Base-by-base conservation (phyloP, 2,797 vertebrate species). In the Carduelis carduelis region DNA sequence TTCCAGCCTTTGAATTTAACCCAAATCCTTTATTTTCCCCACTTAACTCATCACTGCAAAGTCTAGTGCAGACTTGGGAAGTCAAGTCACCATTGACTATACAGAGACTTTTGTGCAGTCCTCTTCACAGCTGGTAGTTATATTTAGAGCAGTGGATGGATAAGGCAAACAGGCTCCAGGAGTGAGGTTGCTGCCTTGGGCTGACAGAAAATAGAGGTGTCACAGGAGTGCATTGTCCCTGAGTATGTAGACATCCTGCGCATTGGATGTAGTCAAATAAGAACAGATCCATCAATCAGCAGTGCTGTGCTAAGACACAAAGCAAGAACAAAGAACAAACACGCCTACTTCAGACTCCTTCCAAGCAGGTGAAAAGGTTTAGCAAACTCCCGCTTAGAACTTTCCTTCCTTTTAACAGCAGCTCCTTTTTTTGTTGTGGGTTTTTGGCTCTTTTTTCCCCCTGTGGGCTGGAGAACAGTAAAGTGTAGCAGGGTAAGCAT, bases 151-250 rank as follows among this genome's bases (percentile, higher is more conserved):
- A 69, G 56, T 3, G 14, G 21, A 44, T 7, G 14, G 43, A 60
- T 80, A 59, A 55, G 26, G n/a, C 39, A 80, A 87, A 23, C 17
- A 50, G 55, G 22, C 16, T 83, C 30, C 27, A 53, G 32, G 47
- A 60, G 49, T 2, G 2, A 28, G 30, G 26, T 43, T 64, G 50
- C 17, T 53, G 61, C n/a, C 66, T 82, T 2, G 3, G 12, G 7
- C 22, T 75, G 24, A 44, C 10, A 28, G 43, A 66, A 72, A 17
- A 56, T 35, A 70, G 53, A 74, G 30, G 28, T 66, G 26, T 64
- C 1, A 1, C 27, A n/a, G 0, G 4, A 28, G 30, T 52, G 69
- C 49, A 37, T 56, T 2, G 2, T 79, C 49, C 49, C 22, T 0
- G 1, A n/a, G 34, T 28, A 56, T 17, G 22, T 0, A 56, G 52